Percentiles rank a stretch among this genome's conserved stretches.
Conservation (phyloP, 2,888 invertebrate genomes). For the Drosophila macrothrix region DNA sequence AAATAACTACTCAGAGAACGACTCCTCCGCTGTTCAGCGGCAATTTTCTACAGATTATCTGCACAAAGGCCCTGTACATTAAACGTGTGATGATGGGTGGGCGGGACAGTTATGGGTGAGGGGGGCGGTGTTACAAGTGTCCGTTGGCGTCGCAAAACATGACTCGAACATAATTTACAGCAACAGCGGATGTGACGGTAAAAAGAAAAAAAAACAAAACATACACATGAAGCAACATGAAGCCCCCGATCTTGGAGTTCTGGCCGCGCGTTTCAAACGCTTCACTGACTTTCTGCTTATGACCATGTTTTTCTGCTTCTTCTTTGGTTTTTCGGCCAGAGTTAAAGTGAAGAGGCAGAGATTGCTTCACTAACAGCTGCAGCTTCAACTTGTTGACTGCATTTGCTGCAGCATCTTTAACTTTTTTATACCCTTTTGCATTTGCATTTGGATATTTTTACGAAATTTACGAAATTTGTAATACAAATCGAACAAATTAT, state of each 20-base stretch:
- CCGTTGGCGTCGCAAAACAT: conserved; percentile 60
- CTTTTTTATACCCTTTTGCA: conserved; percentile 11
- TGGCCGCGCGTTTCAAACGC: conserved; percentile 62
- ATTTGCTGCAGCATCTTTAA: conserved; percentile 27
- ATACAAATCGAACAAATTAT: background rate
- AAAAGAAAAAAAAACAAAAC: conserved; percentile 34
- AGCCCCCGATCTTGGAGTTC: conserved; percentile 71
- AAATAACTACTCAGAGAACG: conserved; percentile 8
- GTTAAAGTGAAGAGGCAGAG: background rate
- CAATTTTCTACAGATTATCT: conserved; percentile 55
- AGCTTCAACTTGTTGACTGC: conserved; percentile 26
- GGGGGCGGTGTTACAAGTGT: conserved; percentile 27
- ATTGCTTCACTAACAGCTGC: conserved; percentile 36
- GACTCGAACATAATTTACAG: conserved; percentile 80
- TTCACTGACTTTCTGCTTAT: conserved; percentile 60
- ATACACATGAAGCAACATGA: conserved; percentile 57
- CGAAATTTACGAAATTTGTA: background rate
- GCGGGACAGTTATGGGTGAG: background rate
- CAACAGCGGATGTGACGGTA: conserved; percentile 69
- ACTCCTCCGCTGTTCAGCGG: conserved; percentile 10
- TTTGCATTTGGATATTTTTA: background rate
- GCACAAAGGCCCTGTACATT: conserved; percentile 31
- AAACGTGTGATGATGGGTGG: background rate
- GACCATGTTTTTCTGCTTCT: conserved; percentile 12
- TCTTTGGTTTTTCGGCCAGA: conserved; percentile 2